Percentiles rank a stretch among this genome's conserved stretches.
phyloP scores from a whole-genome alignment of 2,888 invertebrate species.

The Drosophila tripunctata region DNA sequence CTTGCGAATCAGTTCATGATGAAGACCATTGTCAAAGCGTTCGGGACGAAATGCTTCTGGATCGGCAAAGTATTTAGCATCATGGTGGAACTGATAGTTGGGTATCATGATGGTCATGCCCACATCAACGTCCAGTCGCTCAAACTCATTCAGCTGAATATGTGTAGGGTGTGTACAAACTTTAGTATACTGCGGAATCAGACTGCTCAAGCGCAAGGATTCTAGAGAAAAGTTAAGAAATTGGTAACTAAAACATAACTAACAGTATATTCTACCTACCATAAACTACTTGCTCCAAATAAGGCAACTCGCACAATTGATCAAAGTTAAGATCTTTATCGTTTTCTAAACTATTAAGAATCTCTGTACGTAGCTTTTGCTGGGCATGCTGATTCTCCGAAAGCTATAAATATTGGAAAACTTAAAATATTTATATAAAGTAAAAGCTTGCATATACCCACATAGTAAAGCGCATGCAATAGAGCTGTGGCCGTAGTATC shows the following conservation, averaged over 20 bases:
- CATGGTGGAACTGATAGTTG: conserved; percentile 81
- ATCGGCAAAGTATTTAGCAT: conserved; percentile 69
- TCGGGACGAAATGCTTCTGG: conserved; percentile 76
- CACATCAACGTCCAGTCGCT: conserved; percentile 60
- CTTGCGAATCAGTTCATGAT: conserved; percentile 60
- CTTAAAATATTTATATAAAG: too few species aligned
- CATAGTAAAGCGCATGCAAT: conserved; percentile 71
- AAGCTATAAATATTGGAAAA: conserved; percentile 51
- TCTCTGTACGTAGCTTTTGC: conserved; percentile 72
- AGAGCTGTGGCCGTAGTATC: conserved; percentile 78
- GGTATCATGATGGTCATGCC: conserved; percentile 80
- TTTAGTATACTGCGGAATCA: conserved; percentile 67
- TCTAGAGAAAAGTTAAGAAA: conserved; percentile 41
- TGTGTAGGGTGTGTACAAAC: conserved; percentile 65
- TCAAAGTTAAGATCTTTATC: conserved; percentile 65
- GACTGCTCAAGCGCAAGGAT: conserved; percentile 72
- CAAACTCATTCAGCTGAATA: conserved; percentile 55
- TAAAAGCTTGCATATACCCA: conserved; percentile 29
- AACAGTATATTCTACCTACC: conserved; percentile 50
- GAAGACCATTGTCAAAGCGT: conserved; percentile 73
- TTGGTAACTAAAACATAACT: not conserved
- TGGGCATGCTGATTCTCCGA: conserved; percentile 63
- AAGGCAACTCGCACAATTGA: conserved; percentile 64
- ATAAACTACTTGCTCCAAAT: conserved; percentile 80
- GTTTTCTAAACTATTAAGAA: conserved; percentile 27